Conservation (phyloP, 2,797 vertebrate genomes). For the Catamblyrhynchus diadema region DNA sequence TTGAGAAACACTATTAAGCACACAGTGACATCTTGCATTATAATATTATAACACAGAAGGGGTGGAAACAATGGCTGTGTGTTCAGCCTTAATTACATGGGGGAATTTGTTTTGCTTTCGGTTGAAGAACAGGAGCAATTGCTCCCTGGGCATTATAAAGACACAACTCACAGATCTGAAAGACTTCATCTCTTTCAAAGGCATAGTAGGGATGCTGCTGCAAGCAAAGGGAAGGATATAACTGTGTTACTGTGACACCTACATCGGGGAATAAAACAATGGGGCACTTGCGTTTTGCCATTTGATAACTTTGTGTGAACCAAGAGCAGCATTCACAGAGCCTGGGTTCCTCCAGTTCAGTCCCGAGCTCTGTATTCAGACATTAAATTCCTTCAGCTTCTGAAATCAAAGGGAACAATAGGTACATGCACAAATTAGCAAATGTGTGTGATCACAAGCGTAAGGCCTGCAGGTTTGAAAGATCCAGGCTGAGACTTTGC, state of each 20-base stretch:
- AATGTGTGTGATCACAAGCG: background rate
- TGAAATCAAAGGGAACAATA: slow-evolving; percentile 8
- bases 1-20: slow-evolving; percentile 59
- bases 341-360: background rate
- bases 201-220: background rate
- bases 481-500: background rate
- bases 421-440: background rate
- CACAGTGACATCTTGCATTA: slow-evolving; percentile 52
- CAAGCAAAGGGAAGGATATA: background rate
- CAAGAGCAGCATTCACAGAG: background rate
- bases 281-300: background rate
- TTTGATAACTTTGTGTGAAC: background rate
- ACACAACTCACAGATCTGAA: background rate
- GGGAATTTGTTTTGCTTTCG: slow-evolving; percentile 6
- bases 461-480: background rate
- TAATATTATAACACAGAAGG: slow-evolving; percentile 35
- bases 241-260: background rate
- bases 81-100: slow-evolving; percentile 56
- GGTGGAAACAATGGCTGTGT: slow-evolving; percentile 32
- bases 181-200: slow-evolving; percentile 19
- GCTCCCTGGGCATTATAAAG: background rate
- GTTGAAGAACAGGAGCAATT: background rate
- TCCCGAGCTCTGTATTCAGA: background rate
- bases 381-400: background rate
- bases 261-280: background rate